phyloP scores from a whole-genome alignment of 2,113 vertebrate species.

The Chloropsis hardwickii region DNA sequence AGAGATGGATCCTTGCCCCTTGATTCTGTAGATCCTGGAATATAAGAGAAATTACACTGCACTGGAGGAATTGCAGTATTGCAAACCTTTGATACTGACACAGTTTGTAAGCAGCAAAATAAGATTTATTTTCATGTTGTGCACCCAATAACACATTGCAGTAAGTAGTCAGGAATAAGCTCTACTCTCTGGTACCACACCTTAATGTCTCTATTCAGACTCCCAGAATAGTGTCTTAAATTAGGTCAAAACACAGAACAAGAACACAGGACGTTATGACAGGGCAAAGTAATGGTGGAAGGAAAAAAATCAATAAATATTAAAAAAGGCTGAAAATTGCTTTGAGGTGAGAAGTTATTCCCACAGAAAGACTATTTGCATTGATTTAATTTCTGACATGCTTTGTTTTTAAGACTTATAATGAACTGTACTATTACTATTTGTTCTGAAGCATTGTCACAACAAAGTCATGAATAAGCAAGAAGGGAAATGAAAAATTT shows the following conservation, averaged over 20 bases:
- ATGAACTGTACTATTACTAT: background rate
- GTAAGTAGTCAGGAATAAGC: background rate
- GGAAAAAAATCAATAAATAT: conserved; percentile 16
- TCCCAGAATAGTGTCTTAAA: background rate
- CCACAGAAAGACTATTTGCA: conserved; percentile 4
- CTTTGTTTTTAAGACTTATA: conserved; percentile 23
- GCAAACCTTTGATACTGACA: background rate
- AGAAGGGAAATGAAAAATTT: background rate
- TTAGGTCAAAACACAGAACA: background rate
- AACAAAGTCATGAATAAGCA: conserved; percentile 10
- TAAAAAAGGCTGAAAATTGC: conserved; percentile 18
- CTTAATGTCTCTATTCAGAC: background rate
- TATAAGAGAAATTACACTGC: background rate
- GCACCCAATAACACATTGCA: background rate
- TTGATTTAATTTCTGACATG: conserved; percentile 39
- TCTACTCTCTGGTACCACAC: background rate
- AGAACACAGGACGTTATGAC: background rate
- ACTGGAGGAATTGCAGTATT: background rate
- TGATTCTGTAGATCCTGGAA: background rate
- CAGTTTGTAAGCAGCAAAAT: background rate
- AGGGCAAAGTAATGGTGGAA: background rate
- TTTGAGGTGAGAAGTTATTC: conserved; percentile 9
- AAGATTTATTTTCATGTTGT: background rate
- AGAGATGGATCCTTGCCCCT: background rate
- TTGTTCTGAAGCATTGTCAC: background rate